Evolutionary conservation across 2,113 vertebrate genomes (phyloP), one percentile per base, ranked within the genome.

Genomic region (Oplegnathus fasciatus): DNA sequence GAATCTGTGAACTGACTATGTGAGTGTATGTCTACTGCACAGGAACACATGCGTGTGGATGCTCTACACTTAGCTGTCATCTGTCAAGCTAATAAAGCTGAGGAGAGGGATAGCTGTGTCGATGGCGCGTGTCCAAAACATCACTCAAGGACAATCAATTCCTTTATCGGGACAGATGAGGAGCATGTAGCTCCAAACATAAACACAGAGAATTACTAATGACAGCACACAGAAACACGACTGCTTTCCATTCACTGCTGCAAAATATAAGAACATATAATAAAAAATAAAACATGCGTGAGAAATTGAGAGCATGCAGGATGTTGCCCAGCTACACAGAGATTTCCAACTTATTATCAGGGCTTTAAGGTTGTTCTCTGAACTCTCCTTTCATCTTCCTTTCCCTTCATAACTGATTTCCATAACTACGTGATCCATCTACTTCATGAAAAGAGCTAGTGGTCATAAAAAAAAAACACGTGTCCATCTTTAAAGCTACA

Each of bases 111-210:
- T 61, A 58, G 15, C 15, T 26, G 46, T 11, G 40, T 13, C 17
- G 14, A 57, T 78, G 76, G 58, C 15, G 0, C 6, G 0, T 18
- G 30, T 65, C 44, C 60, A 81, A 68, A 85, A 57, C 70, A 67
- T 80, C 72, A 69, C 60, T 75, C 69, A 76, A 30, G 28, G 42
- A 73, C 71, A 78, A 89, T 73, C 65, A 30, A 44, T 67, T 40
- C 54, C 65, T 46, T 78, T 75, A 79, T 80, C 2, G n/a, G 26
- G 42, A 66, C 70, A 34, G 65, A 82, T 22, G 71, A 69, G 54
- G 11, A 77, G 57, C 66, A 57, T 44, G 0, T 44, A 14, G 30
- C 54, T 65, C 30, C 11, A 32, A 15, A 20, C 2, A 20, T 4
- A n/a, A 20, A 46, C 2, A 3, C 32, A 62, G 24, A 44, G 1